Percentiles rank a stretch among this genome's conserved stretches.
phyloP scores from a whole-genome alignment of 2,888 invertebrate species.

The Caenorhabditis sinica region DNA sequence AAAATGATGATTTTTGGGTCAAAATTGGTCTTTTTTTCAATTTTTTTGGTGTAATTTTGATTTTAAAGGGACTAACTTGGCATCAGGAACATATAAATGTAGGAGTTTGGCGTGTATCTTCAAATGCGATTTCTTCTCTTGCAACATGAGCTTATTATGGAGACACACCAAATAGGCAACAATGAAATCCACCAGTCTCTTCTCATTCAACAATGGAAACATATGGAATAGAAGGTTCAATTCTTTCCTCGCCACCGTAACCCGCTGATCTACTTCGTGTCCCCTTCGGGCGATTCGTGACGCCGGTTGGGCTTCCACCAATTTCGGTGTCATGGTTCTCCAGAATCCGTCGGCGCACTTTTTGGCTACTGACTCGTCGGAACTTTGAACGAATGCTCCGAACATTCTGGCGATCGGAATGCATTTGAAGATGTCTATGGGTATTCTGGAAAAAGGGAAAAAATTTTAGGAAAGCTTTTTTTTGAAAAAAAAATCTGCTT shows the following conservation, averaged over 20 bases:
- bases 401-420: conserved; percentile 55
- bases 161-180: conserved; percentile 39
- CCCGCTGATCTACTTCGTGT: neutral
- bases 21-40: neutral
- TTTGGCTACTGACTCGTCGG: conserved; percentile 14
- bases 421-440: conserved; percentile 55
- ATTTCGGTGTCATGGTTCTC: conserved; percentile 26
- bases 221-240: conserved; percentile 33
- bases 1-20: too few relatives aligned
- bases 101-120: conserved; percentile 42
- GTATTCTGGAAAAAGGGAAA: conserved; percentile 25
- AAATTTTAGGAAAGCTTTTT: neutral
- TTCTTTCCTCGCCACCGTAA: conserved; percentile 4
- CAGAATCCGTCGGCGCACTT: conserved; percentile 63
- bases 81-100: conserved; percentile 17
- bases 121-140: conserved; percentile 32
- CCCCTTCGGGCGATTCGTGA: neutral
- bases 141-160: conserved; percentile 42
- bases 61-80: too few relatives aligned
- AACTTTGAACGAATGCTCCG: conserved; percentile 43
- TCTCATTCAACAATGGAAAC: conserved; percentile 37
- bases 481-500: conserved; percentile 22
- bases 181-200: conserved; percentile 41
- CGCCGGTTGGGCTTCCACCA: conserved; percentile 35
- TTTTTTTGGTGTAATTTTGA: neutral